Evolutionary conservation across 1,140 invertebrate genomes (phyloP).

Genomic region (Amphibalanus amphitrite): DNA sequence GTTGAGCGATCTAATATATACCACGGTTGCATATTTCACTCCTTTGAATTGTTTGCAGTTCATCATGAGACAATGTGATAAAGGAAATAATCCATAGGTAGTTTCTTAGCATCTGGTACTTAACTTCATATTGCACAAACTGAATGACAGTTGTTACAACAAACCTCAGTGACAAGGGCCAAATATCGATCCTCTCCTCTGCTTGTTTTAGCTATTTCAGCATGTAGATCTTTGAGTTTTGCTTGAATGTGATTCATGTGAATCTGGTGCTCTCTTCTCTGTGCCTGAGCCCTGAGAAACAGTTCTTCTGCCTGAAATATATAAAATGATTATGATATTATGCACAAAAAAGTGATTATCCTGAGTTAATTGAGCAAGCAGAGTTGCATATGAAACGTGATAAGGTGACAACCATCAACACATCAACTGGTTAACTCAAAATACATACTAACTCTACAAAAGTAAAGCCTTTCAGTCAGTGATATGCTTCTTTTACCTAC

Average conservation of each 20-base stretch:
- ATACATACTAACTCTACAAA: neutral
- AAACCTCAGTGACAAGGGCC: conserved; percentile 14
- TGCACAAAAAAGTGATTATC: too few relatives aligned
- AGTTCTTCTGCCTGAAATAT: neutral
- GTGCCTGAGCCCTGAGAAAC: neutral
- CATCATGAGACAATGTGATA: neutral
- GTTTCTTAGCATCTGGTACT: too few relatives aligned
- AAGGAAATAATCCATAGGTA: neutral
- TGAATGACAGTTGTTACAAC: conserved; percentile 6
- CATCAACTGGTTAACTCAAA: too few relatives aligned
- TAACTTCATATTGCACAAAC: neutral
- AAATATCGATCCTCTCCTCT: conserved; percentile 14
- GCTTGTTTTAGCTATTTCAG: conserved; percentile 12
- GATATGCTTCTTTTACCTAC: too few relatives aligned
- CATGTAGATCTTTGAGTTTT: conserved; percentile 8
- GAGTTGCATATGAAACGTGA: too few relatives aligned
- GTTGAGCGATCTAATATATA: neutral
- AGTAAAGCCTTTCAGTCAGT: neutral
- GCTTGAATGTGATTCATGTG: neutral
- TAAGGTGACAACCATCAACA: too few relatives aligned
- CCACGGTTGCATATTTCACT: neutral
- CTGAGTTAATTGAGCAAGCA: too few relatives aligned
- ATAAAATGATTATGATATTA: neutral
- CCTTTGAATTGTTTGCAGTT: neutral
- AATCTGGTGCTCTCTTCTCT: neutral